Conservation (phyloP, 2,113 vertebrate genomes). For the Atherinomorus stipes region DNA sequence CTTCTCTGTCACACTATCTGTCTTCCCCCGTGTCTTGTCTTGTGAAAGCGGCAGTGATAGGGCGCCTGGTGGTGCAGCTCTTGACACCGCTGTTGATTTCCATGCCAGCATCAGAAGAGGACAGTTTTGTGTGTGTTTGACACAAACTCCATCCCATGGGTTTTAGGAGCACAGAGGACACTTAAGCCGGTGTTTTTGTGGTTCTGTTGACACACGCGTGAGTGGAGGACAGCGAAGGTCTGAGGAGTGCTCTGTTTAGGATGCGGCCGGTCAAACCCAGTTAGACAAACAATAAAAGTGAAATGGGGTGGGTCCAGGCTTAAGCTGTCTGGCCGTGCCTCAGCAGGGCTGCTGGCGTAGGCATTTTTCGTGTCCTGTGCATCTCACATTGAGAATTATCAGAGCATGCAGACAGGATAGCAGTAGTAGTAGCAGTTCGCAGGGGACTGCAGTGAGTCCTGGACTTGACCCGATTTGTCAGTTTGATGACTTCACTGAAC, state of each 20-base stretch:
- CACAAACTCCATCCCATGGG: slow-evolving; percentile 43
- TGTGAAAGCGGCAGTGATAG: slow-evolving; percentile 39
- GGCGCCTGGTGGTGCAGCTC: slow-evolving; percentile 38
- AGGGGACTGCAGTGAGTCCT: slow-evolving; percentile 47
- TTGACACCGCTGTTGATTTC: slow-evolving; percentile 51
- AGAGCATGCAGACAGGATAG: slow-evolving; percentile 55
- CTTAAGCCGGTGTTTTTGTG: slow-evolving; percentile 41
- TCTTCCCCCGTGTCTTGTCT: slow-evolving; percentile 38
- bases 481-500: slow-evolving; percentile 53
- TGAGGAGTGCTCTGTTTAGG: slow-evolving; percentile 44
- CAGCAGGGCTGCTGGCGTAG: slow-evolving; percentile 68
- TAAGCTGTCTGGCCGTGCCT: slow-evolving; percentile 67
- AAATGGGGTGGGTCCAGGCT: slow-evolving; percentile 65
- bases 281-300: slow-evolving; percentile 58
- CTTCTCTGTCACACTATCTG: slow-evolving; percentile 46
- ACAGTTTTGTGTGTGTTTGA: slow-evolving; percentile 17
- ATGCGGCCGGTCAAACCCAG: slow-evolving; percentile 42
- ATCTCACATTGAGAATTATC: slow-evolving; percentile 65
- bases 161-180: slow-evolving; percentile 48
- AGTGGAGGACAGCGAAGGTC: slow-evolving; percentile 56
- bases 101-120: slow-evolving; percentile 18
- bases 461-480: slow-evolving; percentile 68
- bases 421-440: slow-evolving; percentile 39
- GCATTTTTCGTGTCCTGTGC: slow-evolving; percentile 64
- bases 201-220: slow-evolving; percentile 36